Evolutionary conservation across 2,888 invertebrate species (phyloP), one percentile per base, ranked within the genome.

Genomic region (Drosophila pseudotalamancana): DNA sequence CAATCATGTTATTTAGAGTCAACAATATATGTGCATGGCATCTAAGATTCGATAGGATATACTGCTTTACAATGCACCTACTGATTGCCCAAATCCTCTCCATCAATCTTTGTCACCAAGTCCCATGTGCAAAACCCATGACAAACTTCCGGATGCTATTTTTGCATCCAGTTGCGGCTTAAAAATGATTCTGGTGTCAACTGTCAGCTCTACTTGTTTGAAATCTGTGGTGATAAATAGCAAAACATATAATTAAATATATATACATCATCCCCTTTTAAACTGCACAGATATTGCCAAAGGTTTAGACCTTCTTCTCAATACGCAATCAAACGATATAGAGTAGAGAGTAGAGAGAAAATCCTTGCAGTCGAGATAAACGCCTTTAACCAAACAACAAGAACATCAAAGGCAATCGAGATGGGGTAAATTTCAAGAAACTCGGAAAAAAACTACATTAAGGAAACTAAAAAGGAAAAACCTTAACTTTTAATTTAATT

Each of bases 401-500:
- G 27, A 67, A 59, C 75, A 69, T 45, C 83, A 82, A 71, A 75
- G 59, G 14, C 46, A 50, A 27, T 11, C 5, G 2, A 46, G 27
- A 53, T 16, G 16, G 37, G 49, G 51, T 14, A 31, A 51, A 19
- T 11, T 32, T 12, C 25, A 39, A 54, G 48, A 6, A 49, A n/a
- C 19, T 49, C 37, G 11, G n/a, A 54, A 60, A 66, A 49, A 35
- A 72, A 40, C 50, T 39, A 51, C 57, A 55, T 65, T 59, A 55
- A 72, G 50, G 42, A 32, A 18, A 46, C 8, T 19, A 12, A 14
- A n/a, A 32, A 12, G n/a, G 18, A n/a, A 48, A 19, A 78, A 56
- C 35, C 55, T 49, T 55, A 83, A 79, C 61, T 79, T 79, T 79
- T 86, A 80, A 87, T 84, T 80, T 77, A 84, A 87, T 80, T 87